Base-by-base conservation (phyloP, 2,797 vertebrate species). In the Arnoldichthys spilopterus region DNA sequence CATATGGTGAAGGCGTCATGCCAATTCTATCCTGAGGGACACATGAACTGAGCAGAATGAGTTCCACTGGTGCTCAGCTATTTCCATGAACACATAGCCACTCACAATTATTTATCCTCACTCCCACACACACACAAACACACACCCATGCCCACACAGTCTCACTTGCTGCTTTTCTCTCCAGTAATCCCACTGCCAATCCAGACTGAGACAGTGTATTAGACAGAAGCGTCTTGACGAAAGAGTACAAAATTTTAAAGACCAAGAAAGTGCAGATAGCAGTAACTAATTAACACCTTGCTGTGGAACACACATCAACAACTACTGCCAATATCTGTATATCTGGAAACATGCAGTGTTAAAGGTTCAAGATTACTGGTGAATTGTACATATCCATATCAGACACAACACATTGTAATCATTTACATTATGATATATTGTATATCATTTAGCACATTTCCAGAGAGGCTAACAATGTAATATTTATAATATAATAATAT, bases 1-100 rank as follows among this genome's bases (percentile, higher is more conserved):
- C 81, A 85, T 70, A 78, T 81, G 84, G 72, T 40, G 72, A 32
- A 74, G 76, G 72, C 30, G n/a, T 71, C 72, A 76, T 5, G 62
- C 75, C 43, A 68, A 51, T 72, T 68, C 63, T 26, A 22, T 64
- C 64, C 47, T 15, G 66, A 75, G 59, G 66, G 56, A 67, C 47
- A 51, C 49, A 13, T 51, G 34, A 77, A 78, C 37, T 30, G 66
- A 59, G 78, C 22, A 3, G 53, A 73, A 64, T 26, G 28, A 34
- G 74, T 85, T 83, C 82, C 74, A 40, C 37, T 18, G 22, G 58
- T 73, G 47, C 34, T 76, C 20, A 18, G n/a, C 53, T 66, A 61
- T 76, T 69, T 68, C 43, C 32, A 64, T 58, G 30, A 22, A 74
- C 49, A 63, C 30, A 77, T 37, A 63, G 13, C 9, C 11, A 45